Percentiles rank a stretch among this genome's conserved stretches.
These are phyloP conservation scores for Patiria miniata DNA, from an alignment of 35 echinoderm and acorn worm species.

Conservation along the genomic window DNA sequence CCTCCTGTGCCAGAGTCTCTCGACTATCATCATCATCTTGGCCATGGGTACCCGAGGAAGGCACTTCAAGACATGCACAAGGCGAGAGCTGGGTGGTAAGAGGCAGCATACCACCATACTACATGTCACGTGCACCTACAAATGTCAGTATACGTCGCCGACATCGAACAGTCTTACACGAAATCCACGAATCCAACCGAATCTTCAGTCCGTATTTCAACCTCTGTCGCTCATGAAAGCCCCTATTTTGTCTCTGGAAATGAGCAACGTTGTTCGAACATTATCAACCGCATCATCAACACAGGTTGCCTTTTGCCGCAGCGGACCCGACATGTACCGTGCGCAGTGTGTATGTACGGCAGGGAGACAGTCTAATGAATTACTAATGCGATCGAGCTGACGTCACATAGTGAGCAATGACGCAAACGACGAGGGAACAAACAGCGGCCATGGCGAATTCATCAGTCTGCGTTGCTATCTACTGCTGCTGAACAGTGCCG, in stretches of 20 bases:
- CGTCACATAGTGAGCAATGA: conserved; percentile 13
- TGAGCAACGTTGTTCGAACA: not conserved
- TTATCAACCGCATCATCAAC: not conserved
- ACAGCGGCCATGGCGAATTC: conserved; percentile 18
- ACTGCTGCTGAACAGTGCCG: conserved; percentile 4
- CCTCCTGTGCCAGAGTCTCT: not conserved
- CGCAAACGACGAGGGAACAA: not conserved
- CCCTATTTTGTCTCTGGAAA: not conserved
- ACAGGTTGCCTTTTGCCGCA: not conserved
- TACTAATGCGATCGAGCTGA: conserved; percentile 14
- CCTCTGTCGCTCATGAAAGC: not conserved
- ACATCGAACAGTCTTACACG: not conserved
- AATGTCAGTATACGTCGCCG: not conserved
- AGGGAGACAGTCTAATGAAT: conserved; percentile 8
- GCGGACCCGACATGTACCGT: not conserved
- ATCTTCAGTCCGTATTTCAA: not conserved
- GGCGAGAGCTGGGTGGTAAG: not conserved
- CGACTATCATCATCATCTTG: not conserved
- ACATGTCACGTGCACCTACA: not conserved
- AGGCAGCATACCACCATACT: conserved; percentile 27
- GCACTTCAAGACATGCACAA: conserved; percentile 27
- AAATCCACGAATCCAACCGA: not conserved
- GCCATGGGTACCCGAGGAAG: not conserved
- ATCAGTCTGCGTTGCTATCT: not conserved
- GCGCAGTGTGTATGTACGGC: not conserved